Evolutionary conservation across 2,797 vertebrate species (phyloP).

Genomic region (Sebastes hopkinsi): DNA sequence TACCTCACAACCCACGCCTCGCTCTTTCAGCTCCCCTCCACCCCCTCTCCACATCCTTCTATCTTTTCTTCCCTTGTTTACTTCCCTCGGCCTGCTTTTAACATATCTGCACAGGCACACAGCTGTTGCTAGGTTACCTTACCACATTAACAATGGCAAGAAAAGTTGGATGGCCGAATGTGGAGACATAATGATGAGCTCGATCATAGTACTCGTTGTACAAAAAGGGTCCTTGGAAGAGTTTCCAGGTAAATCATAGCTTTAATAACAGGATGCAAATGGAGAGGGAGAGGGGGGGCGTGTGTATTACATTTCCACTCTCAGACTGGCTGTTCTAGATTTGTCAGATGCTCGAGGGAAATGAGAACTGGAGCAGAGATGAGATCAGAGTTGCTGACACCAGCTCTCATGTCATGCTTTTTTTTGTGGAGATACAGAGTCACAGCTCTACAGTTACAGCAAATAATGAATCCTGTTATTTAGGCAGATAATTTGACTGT

Average conservation of each 20-base stretch:
- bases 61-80: conserved; percentile 20
- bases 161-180: conserved; percentile 20
- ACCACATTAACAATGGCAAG: conserved; percentile 29
- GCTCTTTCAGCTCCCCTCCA: conserved; percentile 1
- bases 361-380: conserved; percentile 45
- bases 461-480: neutral
- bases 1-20: conserved; percentile 14
- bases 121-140: conserved; percentile 78
- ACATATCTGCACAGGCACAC: conserved; percentile 48
- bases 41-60: neutral
- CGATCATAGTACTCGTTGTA: neutral
- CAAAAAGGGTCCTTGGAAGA: neutral
- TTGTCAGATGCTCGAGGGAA: conserved; percentile 41
- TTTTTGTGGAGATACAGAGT: neutral
- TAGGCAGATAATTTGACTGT: neutral
- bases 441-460: neutral
- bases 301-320: conserved; percentile 10
- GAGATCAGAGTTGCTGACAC: conserved; percentile 57
- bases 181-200: conserved; percentile 7
- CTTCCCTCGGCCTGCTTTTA: conserved; percentile 26
- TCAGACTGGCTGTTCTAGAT: conserved; percentile 35
- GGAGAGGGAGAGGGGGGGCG: fast-evolving
- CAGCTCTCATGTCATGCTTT: conserved; percentile 17
- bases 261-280: conserved; percentile 42
- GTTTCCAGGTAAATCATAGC: conserved; percentile 35